Evolutionary conservation across 2,888 invertebrate species (phyloP).

Genomic region (Macrosoma leucophasiata): DNA sequence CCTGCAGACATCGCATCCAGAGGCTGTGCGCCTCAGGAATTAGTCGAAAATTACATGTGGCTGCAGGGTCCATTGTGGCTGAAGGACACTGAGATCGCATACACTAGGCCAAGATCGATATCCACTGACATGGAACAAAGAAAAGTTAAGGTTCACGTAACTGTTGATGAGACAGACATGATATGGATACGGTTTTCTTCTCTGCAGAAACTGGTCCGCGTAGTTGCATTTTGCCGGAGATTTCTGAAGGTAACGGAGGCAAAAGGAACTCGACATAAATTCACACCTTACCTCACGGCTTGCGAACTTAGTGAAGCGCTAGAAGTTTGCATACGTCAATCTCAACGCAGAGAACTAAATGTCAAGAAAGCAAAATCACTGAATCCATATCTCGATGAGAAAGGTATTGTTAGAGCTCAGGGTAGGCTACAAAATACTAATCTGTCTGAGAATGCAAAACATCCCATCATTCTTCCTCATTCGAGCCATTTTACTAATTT

Average conservation of each 20-base stretch:
- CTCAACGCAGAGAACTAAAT: slow-evolving; percentile 8
- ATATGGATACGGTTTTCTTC: slow-evolving; percentile 18
- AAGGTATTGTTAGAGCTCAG: slow-evolving; percentile 16
- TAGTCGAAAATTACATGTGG: slow-evolving; percentile 9
- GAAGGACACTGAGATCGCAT: not conserved
- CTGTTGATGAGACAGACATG: slow-evolving; percentile 1
- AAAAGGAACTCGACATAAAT: too few relatives aligned
- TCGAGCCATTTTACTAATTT: slow-evolving; percentile 13
- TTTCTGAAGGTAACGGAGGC: slow-evolving; percentile 6
- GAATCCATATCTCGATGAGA: slow-evolving; percentile 14
- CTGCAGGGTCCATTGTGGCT: slow-evolving; percentile 16
- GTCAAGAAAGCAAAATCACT: slow-evolving; percentile 5
- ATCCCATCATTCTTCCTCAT: slow-evolving; percentile 20
- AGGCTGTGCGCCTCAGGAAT: slow-evolving; percentile 11
- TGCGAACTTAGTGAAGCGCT: slow-evolving; percentile 9
- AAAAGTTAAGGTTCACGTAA: slow-evolving; percentile 1
- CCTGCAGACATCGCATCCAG: slow-evolving; percentile 19
- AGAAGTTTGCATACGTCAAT: slow-evolving; percentile 13
- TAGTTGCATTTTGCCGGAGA: slow-evolving; percentile 16
- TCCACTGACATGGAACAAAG: slow-evolving; percentile 9
- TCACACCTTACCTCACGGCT: too few relatives aligned
- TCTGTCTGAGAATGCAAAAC: slow-evolving; percentile 10
- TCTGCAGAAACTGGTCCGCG: slow-evolving; percentile 16
- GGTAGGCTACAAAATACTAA: slow-evolving; percentile 15
- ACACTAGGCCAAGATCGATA: slow-evolving; percentile 2